Evolutionary conservation across 2,113 vertebrate species (phyloP).

Genomic region (Cyprinodon brontotheroides): DNA sequence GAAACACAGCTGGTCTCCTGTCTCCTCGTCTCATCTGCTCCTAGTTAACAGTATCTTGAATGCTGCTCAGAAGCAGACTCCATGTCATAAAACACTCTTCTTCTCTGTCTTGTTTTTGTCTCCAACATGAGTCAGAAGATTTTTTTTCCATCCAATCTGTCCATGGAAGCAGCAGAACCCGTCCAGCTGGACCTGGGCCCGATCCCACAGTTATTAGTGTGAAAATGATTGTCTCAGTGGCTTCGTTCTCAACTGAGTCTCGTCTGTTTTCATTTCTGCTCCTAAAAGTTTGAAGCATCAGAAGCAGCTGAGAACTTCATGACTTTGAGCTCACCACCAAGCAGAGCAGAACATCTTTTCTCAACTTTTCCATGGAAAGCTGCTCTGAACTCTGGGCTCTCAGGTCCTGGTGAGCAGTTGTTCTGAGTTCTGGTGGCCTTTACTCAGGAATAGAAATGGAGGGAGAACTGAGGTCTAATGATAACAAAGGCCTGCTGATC

Average conservation of each 20-base stretch:
- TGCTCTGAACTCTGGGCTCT: neutral
- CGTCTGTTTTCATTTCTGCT: constrained; percentile 59
- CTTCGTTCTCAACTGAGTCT: constrained; percentile 66
- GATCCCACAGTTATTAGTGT: too few relatives aligned
- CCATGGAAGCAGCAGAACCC: too few relatives aligned
- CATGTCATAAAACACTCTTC: too few relatives aligned
- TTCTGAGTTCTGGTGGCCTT: constrained; percentile 26
- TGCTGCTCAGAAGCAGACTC: too few relatives aligned
- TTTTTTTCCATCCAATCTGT: too few relatives aligned
- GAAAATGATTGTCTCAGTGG: constrained; percentile 48
- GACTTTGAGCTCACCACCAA: constrained; percentile 40
- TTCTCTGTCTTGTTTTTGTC: too few relatives aligned
- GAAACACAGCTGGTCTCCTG: neutral
- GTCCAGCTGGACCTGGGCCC: too few relatives aligned
- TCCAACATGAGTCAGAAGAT: too few relatives aligned
- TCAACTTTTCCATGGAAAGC: constrained; percentile 1
- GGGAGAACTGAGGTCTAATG: constrained; percentile 36
- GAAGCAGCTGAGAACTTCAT: constrained; percentile 73
- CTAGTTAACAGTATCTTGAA: too few relatives aligned
- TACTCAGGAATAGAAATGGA: constrained; percentile 65
- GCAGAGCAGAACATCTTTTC: constrained; percentile 38
- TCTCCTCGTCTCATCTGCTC: too few relatives aligned
- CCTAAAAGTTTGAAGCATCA: constrained; percentile 71
- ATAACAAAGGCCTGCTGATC: constrained; percentile 42
- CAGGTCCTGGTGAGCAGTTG: constrained; percentile 13